Evolutionary conservation across 1,140 invertebrate genomes (phyloP).

Genomic region (Frieseomelitta varia): DNA sequence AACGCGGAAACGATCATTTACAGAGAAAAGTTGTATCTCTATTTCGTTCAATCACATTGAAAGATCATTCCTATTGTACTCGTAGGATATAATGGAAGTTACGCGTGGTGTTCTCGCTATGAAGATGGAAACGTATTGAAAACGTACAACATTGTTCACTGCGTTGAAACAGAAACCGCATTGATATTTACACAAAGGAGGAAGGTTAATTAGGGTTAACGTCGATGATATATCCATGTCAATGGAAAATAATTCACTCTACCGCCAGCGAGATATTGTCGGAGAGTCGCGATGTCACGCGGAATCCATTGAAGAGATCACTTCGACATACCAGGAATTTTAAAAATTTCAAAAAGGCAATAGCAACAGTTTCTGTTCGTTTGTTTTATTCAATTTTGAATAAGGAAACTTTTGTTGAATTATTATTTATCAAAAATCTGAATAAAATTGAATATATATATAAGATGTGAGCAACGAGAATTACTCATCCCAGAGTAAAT

Average conservation of each 20-base stretch:
- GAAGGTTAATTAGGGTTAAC: constrained; percentile 14
- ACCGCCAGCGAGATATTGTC: not conserved
- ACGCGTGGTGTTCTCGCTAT: not conserved
- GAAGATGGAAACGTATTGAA: not conserved
- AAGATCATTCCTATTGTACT: not conserved
- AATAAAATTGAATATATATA: not conserved
- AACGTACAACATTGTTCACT: not conserved
- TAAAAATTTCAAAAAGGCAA: not conserved
- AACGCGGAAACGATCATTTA: not conserved
- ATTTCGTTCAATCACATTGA: not conserved
- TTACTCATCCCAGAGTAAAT: too few species aligned
- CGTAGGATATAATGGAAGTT: not conserved
- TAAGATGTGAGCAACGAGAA: not conserved
- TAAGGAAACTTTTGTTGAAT: not conserved
- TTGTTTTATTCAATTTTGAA: not conserved
- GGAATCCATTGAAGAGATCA: not conserved
- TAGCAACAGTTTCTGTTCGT: not conserved
- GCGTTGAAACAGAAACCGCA: not conserved
- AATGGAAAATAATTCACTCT: constrained; percentile 9
- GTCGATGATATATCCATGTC: constrained; percentile 21
- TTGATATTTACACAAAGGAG: constrained; percentile 1
- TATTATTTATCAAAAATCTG: too few species aligned
- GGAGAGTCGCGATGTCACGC: not conserved
- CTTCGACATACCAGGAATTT: not conserved
- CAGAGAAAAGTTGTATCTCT: not conserved